Conservation (phyloP, 2,797 vertebrate genomes). For the Falco peregrinus region DNA sequence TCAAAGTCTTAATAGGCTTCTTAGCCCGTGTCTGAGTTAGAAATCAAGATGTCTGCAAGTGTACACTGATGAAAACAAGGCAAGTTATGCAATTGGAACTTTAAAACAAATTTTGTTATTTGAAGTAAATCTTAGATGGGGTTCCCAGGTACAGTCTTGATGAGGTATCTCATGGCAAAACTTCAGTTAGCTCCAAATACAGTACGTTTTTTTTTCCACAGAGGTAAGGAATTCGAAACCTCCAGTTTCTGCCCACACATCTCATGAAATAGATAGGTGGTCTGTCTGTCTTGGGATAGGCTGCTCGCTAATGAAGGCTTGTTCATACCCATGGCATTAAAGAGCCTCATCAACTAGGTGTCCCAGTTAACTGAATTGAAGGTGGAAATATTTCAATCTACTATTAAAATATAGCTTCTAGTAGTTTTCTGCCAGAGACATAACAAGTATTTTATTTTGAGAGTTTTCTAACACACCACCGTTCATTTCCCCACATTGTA, state of each 20-base stretch:
- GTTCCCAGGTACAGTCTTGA: background rate
- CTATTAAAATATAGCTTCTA: background rate
- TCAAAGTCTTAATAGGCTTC: background rate
- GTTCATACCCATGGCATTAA: background rate
- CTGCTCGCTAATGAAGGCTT: background rate
- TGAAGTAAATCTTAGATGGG: background rate
- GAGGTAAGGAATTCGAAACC: background rate
- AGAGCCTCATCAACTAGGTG: background rate
- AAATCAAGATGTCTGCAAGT: background rate
- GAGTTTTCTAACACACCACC: background rate
- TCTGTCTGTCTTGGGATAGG: background rate
- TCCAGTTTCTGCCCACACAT: background rate
- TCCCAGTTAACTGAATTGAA: background rate
- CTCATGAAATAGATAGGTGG: background rate
- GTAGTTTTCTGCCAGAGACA: background rate
- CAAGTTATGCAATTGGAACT: background rate
- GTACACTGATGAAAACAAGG: background rate
- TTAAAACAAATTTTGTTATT: background rate
- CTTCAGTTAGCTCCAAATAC: background rate
- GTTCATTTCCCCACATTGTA: background rate
- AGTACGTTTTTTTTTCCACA: background rate
- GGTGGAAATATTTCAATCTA: background rate
- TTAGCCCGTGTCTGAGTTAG: background rate
- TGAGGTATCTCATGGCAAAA: background rate
- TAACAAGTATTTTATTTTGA: background rate